A percentile compares a stretch with the other conserved stretches of the same genome.
These are phyloP conservation scores for Latrodectus hesperus DNA, from an alignment of 2,888 invertebrate genomes.

Conservation along the genomic window DNA sequence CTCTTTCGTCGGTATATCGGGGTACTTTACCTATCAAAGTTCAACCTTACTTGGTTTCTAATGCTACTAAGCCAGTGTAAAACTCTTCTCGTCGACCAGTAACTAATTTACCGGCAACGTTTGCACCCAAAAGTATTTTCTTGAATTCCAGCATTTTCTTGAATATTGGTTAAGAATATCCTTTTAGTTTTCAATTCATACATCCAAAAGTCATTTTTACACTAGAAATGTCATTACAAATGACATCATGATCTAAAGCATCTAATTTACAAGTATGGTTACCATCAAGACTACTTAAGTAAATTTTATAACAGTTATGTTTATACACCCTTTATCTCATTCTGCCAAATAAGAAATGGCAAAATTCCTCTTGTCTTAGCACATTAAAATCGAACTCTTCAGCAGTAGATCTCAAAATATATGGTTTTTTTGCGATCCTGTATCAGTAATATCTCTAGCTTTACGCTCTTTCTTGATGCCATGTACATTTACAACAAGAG, in stretches of 20 bases:
- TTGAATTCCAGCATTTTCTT: background rate
- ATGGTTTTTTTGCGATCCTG: constrained; percentile 4
- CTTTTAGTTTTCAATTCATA: background rate
- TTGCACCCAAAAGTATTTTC: background rate
- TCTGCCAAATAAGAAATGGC: constrained; percentile 21
- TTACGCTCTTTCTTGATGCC: background rate
- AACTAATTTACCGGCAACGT: background rate
- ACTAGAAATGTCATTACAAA: constrained; percentile 8
- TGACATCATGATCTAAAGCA: background rate
- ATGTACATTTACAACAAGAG: no score
- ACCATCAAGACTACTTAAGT: no score
- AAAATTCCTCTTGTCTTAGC: constrained; percentile 12
- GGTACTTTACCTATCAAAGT: background rate
- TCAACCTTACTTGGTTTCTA: background rate
- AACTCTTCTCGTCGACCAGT: background rate
- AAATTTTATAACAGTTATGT: background rate
- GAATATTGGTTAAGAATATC: background rate
- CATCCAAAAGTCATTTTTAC: constrained; percentile 23
- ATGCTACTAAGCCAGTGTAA: background rate
- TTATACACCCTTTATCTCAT: background rate
- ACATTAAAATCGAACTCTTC: constrained; percentile 12
- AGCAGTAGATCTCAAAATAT: constrained; percentile 7
- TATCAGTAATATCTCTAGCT: constrained; percentile 15
- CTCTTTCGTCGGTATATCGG: no score
- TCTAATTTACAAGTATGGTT: no score